A percentile compares a stretch with the other conserved stretches of the same genome.
These are phyloP conservation scores for Mirounga angustirostris DNA, from an alignment of 2,113 vertebrate species.

Conservation along the genomic window DNA sequence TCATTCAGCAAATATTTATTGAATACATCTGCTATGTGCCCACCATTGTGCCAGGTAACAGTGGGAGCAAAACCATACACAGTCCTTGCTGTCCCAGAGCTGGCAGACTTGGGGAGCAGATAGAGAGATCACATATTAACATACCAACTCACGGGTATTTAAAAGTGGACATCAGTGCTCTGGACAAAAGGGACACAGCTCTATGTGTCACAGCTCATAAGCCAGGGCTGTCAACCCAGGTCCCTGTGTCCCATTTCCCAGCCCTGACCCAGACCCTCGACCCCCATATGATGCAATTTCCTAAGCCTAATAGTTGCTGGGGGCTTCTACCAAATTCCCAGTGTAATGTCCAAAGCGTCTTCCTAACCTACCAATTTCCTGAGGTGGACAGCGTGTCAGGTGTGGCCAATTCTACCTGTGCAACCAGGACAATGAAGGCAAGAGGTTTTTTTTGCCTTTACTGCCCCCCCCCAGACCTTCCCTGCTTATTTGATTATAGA, in stretches of 20 bases:
- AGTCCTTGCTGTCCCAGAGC: neutral
- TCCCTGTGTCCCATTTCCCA: neutral
- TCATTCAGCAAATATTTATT: constrained; percentile 26
- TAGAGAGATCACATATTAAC: neutral
- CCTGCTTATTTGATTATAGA: neutral
- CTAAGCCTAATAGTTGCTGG: neutral
- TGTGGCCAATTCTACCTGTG: neutral
- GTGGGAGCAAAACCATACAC: neutral
- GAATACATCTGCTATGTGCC: neutral
- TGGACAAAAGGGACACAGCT: neutral
- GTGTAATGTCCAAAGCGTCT: neutral
- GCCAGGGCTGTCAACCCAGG: neutral
- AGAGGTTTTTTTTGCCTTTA: neutral
- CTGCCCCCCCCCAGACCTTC: neutral
- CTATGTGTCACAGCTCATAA: neutral
- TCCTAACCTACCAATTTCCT: neutral
- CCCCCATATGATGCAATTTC: neutral
- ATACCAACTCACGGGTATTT: neutral
- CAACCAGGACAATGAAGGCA: neutral
- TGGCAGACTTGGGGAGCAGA: neutral
- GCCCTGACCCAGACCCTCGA: neutral
- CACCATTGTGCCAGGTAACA: neutral
- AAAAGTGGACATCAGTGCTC: neutral
- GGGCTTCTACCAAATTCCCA: neutral
- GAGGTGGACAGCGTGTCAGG: neutral